phyloP scores from a whole-genome alignment of 2,113 vertebrate genomes.

The Bufo gargarizans region DNA sequence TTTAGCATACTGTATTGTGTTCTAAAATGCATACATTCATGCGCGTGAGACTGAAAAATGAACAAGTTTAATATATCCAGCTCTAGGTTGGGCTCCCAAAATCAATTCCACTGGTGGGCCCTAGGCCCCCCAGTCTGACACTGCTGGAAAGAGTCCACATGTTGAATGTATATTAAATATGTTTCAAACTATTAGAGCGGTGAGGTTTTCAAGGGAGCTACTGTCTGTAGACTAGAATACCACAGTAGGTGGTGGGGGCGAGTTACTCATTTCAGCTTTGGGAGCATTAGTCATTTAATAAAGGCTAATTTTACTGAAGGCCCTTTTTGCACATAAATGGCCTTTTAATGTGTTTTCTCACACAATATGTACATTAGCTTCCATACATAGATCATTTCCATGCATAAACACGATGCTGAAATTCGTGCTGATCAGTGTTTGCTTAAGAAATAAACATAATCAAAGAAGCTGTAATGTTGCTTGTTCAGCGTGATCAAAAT shows the following conservation, averaged over 20 bases:
- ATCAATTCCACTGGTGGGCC: too few relatives aligned
- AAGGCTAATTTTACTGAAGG: conserved; percentile 1
- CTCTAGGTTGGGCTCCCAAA: too few relatives aligned
- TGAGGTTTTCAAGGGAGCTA: not conserved
- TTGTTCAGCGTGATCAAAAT: conserved; percentile 51
- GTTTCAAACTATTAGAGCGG: not conserved
- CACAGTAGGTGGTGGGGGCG: not conserved
- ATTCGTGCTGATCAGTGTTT: conserved; percentile 28
- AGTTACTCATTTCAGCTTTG: not conserved
- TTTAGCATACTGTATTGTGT: too few relatives aligned
- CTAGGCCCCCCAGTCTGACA: too few relatives aligned
- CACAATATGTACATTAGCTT: conserved; percentile 28
- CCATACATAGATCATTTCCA: conserved; percentile 32
- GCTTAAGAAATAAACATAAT: conserved; percentile 48
- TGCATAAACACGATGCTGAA: conserved; percentile 10
- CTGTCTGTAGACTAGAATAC: not conserved
- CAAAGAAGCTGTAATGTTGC: conserved; percentile 35
- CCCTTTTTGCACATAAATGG: conserved; percentile 20
- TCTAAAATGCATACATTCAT: too few relatives aligned
- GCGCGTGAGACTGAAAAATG: too few relatives aligned
- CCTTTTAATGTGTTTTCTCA: conserved; percentile 27
- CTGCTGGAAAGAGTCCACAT: too few relatives aligned
- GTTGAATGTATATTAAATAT: not conserved
- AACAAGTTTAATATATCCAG: too few relatives aligned
- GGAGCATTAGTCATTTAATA: conserved; percentile 20